These are phyloP conservation scores for Perognathus longimembris DNA, from an alignment of 2,113 vertebrate genomes.

Conservation along the genomic window DNA sequence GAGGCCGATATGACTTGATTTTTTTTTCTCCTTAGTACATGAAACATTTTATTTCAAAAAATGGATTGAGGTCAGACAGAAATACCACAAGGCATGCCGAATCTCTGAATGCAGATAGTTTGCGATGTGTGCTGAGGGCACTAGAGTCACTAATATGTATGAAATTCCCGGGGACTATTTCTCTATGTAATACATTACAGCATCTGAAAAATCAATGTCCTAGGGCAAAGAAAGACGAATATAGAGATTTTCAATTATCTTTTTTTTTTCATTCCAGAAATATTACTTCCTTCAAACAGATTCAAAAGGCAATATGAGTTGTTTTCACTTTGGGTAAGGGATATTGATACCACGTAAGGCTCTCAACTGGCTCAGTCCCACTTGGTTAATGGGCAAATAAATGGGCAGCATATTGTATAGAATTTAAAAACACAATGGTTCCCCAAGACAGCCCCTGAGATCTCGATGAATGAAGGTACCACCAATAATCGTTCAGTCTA, in stretches of 20 bases:
- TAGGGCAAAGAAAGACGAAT: conserved; percentile 61
- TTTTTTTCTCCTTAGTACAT: background rate
- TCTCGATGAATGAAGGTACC: conserved; percentile 20
- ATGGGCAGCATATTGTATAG: conserved; percentile 37
- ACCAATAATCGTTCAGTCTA: background rate
- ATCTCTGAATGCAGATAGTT: conserved; percentile 19
- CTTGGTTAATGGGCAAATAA: conserved; percentile 45
- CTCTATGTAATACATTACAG: conserved; percentile 62
- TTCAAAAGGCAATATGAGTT: conserved; percentile 58
- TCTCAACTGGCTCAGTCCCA: conserved; percentile 20
- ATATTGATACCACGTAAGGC: conserved; percentile 48
- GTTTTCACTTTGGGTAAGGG: conserved; percentile 70
- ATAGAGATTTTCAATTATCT: conserved; percentile 65
- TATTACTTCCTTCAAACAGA: conserved; percentile 52
- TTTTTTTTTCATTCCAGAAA: conserved; percentile 54
- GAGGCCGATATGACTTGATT: background rate
- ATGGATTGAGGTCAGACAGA: conserved; percentile 76
- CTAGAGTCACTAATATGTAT: conserved; percentile 66
- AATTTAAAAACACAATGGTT: conserved; percentile 58
- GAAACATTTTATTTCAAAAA: conserved; percentile 66
- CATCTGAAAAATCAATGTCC: conserved; percentile 75
- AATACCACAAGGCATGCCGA: conserved; percentile 35
- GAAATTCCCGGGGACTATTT: background rate
- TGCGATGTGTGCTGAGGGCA: conserved; percentile 54
- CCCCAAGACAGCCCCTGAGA: background rate